Base-by-base conservation (phyloP, 2,797 vertebrate genomes). In the Merluccius polli region DNA sequence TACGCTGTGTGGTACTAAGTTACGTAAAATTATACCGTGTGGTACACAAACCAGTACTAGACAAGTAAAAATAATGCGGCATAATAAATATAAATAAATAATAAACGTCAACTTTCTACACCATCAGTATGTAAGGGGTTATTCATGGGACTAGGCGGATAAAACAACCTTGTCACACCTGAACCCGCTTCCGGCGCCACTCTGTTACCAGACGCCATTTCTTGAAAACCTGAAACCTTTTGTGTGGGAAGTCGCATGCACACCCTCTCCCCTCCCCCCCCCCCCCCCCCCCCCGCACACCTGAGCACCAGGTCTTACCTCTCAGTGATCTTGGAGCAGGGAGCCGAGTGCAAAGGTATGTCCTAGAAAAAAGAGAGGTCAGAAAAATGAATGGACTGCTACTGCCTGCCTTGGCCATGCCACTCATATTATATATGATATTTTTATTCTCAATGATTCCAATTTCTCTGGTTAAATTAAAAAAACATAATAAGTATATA, bases 341-440 rank as follows among this genome's bases (percentile, higher is more conserved):
- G 87, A 0, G 91, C 75, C 15, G 94, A 71, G 83, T 94, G 93
- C 84, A 98, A 79, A 15, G 97, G 96, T 68, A 98, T 95, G 72
- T 96, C 95, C 97, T 99, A 87, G 72, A 85, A 83, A 76, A 73
- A 86, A 15, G 68, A 36, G 70, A 4, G n/a, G 21, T 73, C 16
- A 75, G 0, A 38, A 72, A 72, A n/a, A n/a, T n/a, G n/a, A n/a
- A n/a, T n/a, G n/a, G n/a, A 13, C 12, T 41, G 38, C 38, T 41
- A 16, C 44, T 59, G 52, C 52, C 52, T 21, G 44, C 16, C 21
- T 8, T 59, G 44, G 44, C 44, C 52, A 24, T 21, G 52, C 21
- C 52, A 24, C 59, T 27, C 59, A n/a, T n/a, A n/a, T 65, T 24
- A 2, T 27, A 27, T 12, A 29, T n/a, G 0, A 52, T 8, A 44